phyloP scores from a whole-genome alignment of 2,797 vertebrate genomes.

The Galago senegalensis region DNA sequence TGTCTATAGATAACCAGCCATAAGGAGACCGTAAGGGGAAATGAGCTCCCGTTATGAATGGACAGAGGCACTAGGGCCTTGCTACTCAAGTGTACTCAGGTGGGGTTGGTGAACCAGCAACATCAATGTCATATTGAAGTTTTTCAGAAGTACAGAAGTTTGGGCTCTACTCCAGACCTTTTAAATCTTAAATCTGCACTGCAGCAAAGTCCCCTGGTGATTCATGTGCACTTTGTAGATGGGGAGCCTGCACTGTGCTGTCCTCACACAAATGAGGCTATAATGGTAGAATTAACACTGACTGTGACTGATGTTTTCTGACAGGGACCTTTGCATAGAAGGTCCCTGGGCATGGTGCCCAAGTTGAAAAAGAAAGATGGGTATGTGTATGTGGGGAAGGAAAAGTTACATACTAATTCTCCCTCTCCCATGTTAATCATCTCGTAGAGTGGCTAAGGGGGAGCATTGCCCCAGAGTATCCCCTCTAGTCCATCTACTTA shows the following conservation, averaged over 20 bases:
- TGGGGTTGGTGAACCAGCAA: background rate
- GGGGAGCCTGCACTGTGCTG: background rate
- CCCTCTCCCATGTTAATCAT: background rate
- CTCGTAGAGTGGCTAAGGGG: background rate
- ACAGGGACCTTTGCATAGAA: slow-evolving; percentile 9
- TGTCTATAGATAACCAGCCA: background rate
- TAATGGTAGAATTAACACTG: background rate
- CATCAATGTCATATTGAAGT: background rate
- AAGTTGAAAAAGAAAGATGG: background rate
- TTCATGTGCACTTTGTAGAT: background rate
- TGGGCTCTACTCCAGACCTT: background rate
- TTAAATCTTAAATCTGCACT: background rate
- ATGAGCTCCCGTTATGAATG: background rate
- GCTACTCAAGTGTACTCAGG: background rate
- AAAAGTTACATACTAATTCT: background rate
- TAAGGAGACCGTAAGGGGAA: background rate
- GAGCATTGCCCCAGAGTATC: background rate
- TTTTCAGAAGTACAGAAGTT: background rate
- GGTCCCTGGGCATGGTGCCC: background rate
- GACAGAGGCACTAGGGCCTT: background rate
- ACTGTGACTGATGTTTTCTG: background rate
- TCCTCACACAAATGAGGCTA: background rate
- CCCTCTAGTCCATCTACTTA: background rate
- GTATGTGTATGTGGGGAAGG: background rate
- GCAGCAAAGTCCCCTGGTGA: background rate